Evolutionary conservation across 2,797 vertebrate species (phyloP).

Genomic region (Smutsia gigantea): DNA sequence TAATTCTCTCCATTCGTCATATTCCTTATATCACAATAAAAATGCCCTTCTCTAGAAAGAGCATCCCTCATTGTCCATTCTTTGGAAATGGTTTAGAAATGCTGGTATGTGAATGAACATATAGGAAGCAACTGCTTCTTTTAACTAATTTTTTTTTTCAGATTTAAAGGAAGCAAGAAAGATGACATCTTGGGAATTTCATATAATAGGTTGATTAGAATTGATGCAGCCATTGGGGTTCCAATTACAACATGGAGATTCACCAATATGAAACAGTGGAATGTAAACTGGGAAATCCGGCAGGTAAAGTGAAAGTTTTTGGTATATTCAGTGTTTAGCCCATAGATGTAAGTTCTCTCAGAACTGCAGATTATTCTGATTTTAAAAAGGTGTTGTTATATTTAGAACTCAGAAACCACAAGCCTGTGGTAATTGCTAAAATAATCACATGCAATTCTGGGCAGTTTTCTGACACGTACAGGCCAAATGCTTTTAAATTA

Average conservation of each 20-base stretch:
- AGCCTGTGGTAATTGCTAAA: not conserved
- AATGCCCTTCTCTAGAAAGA: not conserved
- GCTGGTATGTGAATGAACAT: not conserved
- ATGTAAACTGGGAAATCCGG: constrained; percentile 99
- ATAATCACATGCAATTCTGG: not conserved
- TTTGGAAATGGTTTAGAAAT: constrained; percentile 39
- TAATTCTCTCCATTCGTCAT: not conserved
- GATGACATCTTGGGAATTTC: constrained; percentile 98
- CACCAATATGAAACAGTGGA: constrained; percentile 99
- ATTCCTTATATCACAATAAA: not conserved
- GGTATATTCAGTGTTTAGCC: not conserved
- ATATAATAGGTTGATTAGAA: constrained; percentile 96
- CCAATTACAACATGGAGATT: constrained; percentile 98
- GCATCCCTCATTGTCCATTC: not conserved
- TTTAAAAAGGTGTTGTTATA: constrained; percentile 4
- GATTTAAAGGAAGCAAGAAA: constrained; percentile 96
- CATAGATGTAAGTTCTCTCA: not conserved
- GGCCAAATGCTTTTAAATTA: not conserved
- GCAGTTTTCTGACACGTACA: not conserved
- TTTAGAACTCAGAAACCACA: constrained; percentile 1
- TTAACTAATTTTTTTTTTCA: constrained; percentile 78
- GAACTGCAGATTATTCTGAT: not conserved
- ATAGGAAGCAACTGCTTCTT: not conserved
- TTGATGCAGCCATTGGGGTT: constrained; percentile 93
- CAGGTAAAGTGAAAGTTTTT: constrained; percentile 88